Conservation (phyloP, 2,888 invertebrate species). For the Tachina fera region DNA sequence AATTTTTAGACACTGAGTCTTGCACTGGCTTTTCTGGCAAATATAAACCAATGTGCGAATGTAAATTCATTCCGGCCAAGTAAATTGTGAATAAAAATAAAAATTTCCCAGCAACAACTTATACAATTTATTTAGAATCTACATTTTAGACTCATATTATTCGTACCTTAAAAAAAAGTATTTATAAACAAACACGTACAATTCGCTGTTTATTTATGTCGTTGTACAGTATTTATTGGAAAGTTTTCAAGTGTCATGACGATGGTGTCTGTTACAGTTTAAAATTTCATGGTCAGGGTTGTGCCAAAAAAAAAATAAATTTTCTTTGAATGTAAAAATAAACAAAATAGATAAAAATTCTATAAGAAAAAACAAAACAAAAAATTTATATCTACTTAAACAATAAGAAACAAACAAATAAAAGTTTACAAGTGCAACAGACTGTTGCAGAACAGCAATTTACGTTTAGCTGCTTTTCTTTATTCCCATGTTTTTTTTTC, state of each 20-base stretch:
- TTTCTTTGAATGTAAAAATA: not conserved
- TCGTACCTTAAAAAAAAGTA: constrained; percentile 13
- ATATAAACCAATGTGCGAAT: too few relatives aligned
- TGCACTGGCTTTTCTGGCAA: too few relatives aligned
- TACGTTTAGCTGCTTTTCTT: constrained; percentile 15
- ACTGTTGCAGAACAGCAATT: constrained; percentile 71
- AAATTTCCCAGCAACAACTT: not conserved
- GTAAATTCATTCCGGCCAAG: too few relatives aligned
- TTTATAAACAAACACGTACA: not conserved
- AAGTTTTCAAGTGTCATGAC: constrained; percentile 60
- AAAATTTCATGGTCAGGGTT: constrained; percentile 70
- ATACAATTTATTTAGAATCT: not conserved
- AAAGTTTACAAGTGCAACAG: constrained; percentile 70
- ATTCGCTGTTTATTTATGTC: not conserved
- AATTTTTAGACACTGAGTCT: too few relatives aligned
- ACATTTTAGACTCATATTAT: not conserved
- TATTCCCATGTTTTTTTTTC: not conserved
- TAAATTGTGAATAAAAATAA: not conserved
- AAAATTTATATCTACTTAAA: not conserved
- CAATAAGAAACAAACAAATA: constrained; percentile 40
- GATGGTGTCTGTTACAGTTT: constrained; percentile 69
- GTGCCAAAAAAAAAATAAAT: constrained; percentile 56
- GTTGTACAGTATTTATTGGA: constrained; percentile 31
- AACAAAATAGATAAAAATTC: constrained; percentile 4
- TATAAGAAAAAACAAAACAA: constrained; percentile 5